Conservation (phyloP, 2,113 vertebrate genomes). For the Hylia prasina region DNA sequence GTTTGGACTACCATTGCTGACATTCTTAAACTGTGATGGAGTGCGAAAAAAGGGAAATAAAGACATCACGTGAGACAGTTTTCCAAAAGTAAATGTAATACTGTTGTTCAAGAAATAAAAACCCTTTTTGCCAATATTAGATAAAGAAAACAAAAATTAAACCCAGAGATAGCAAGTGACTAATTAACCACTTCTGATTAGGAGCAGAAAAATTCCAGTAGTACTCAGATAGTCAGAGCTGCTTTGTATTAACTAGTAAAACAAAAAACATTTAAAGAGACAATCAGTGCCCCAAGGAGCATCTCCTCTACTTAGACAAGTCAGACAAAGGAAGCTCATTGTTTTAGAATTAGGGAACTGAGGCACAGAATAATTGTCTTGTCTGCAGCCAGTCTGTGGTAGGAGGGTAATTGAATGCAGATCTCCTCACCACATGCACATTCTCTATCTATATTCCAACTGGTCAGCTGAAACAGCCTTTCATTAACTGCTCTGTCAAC, state of each 20-base stretch:
- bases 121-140: neutral
- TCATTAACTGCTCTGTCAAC: slow-evolving; percentile 55
- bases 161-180: neutral
- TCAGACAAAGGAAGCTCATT: slow-evolving; percentile 16
- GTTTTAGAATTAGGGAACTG: slow-evolving; percentile 42
- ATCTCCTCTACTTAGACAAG: neutral
- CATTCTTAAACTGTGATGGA: slow-evolving; percentile 1
- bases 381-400: slow-evolving; percentile 35
- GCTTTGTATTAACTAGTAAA: neutral
- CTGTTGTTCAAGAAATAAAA: neutral
- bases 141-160: neutral
- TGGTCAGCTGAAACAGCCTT: slow-evolving; percentile 49
- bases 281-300: neutral
- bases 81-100: neutral
- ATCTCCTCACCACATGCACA: slow-evolving; percentile 30
- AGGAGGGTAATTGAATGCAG: slow-evolving; percentile 29
- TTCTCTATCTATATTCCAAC: slow-evolving; percentile 20
- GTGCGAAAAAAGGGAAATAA: neutral
- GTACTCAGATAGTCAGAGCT: neutral
- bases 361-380: slow-evolving; percentile 30
- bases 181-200: neutral
- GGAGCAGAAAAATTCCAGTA: neutral
- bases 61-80: neutral
- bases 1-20: neutral
- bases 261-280: neutral